Base-by-base conservation (phyloP, 2,888 invertebrate species). In the Sabatieria punctata region DNA sequence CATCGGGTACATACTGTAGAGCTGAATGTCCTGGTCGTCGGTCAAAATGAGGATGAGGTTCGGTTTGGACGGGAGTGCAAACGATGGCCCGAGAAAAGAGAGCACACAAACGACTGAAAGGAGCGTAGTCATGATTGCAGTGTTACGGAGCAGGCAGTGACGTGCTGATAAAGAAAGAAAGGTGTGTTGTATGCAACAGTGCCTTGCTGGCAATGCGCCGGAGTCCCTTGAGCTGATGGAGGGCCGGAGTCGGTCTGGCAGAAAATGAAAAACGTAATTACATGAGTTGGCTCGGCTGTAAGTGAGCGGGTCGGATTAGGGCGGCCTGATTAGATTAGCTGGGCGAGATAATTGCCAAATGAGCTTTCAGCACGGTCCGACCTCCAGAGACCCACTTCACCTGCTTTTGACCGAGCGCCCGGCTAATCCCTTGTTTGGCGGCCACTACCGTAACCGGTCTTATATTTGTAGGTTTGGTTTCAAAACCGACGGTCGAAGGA, bases 401-500 rank as follows among this genome's bases (percentile, higher is more conserved):
- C 15, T 8, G 30, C 15, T 30, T 11, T 30, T 30, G 30, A 8
- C 8, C 15, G 30, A 11, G 30, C 30, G 30, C 8, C 30, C 8
- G 30, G 8, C 30, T 30, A 11, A 15, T 30, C 30, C 30, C 30
- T 8, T 30, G 8, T 26, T 30, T 33, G 19, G 19, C 24, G 26
- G 3, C 19, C 45, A 15, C 23, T 22, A 22, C n/a, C 22, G 4
- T 45, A 30, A 8, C 18, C n/a, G n/a, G n/a, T n/a, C n/a, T n/a
- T n/a, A n/a, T n/a, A n/a, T 25, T 67, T 70, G 26, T 77, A 95
- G 95, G 97, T 97, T 49, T 97, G 97, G 97, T 97, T 97, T 74
- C 95, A 97, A 74, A 97, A 97, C 73, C 86, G 95, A 68, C 77
- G 95, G 50, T 91, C 91, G 64, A 97, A 97, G 75, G 97, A 97